Conservation (phyloP, 2,113 vertebrate genomes). For the Octodon degus region DNA sequence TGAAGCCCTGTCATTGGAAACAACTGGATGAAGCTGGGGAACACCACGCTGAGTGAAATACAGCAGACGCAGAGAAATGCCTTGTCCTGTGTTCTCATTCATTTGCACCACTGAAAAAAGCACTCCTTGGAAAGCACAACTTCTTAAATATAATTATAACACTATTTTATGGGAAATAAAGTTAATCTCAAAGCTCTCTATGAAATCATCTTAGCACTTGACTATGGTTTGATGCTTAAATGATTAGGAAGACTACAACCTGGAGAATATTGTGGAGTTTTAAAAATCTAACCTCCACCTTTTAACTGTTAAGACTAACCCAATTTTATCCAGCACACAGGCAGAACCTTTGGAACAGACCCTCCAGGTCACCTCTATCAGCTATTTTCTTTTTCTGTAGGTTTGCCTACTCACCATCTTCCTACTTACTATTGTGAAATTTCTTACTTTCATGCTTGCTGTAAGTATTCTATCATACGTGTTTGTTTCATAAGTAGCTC, state of each 20-base stretch:
- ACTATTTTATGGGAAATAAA: background rate
- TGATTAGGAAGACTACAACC: background rate
- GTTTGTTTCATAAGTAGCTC: background rate
- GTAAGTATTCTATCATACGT: background rate
- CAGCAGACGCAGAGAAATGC: background rate
- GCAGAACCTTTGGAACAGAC: background rate
- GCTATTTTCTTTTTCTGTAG: background rate
- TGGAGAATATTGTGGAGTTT: background rate
- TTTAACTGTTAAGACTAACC: background rate
- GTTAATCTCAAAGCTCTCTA: background rate
- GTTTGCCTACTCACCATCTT: background rate
- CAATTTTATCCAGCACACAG: background rate
- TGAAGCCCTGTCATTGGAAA: background rate
- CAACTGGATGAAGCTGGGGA: background rate
- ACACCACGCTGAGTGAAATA: background rate
- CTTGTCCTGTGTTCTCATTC: background rate
- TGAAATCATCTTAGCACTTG: background rate
- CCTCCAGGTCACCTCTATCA: background rate
- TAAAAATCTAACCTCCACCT: background rate
- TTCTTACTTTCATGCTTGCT: background rate
- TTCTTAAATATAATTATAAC: background rate
- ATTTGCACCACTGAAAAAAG: background rate
- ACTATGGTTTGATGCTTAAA: background rate
- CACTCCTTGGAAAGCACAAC: background rate
- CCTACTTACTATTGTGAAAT: background rate